Percentiles rank a stretch among this genome's conserved stretches.
Evolutionary conservation across 2,797 vertebrate genomes (phyloP).

Genomic region (Okamejei kenojei): DNA sequence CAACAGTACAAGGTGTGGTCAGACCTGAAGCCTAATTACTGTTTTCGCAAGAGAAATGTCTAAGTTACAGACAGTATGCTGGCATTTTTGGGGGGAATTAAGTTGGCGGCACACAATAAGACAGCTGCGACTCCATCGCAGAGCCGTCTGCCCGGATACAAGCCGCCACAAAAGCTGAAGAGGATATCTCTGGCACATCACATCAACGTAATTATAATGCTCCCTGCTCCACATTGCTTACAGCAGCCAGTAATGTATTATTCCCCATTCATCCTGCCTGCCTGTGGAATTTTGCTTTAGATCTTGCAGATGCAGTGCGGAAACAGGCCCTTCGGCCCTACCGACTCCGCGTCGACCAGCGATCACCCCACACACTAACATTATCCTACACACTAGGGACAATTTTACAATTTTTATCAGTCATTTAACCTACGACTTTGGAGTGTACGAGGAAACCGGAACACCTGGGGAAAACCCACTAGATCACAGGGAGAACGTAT

Average conservation of each 20-base stretch:
- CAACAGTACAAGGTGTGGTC: conserved; percentile 6
- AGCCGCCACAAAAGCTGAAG: neutral
- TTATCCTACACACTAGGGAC: no score
- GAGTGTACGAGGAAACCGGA: no score
- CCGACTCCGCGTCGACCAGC: no score
- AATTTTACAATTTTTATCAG: no score
- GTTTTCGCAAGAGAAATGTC: neutral
- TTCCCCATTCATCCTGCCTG: neutral
- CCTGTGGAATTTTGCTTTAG: neutral
- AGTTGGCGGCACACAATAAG: neutral
- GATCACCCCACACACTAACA: no score
- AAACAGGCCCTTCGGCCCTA: no score
- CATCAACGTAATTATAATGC: neutral
- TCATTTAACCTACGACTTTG: no score
- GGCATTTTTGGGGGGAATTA: neutral
- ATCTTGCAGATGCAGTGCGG: no score
- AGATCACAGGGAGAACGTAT: no score
- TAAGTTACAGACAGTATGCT: neutral
- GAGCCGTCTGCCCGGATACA: neutral
- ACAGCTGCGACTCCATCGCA: neutral
- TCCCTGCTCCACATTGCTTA: neutral
- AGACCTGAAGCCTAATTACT: neutral
- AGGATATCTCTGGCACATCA: neutral
- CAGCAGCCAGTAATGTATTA: neutral
- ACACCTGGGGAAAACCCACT: no score